Evolutionary conservation across 2,888 invertebrate genomes (phyloP).

Genomic region (Chironomus tentans): DNA sequence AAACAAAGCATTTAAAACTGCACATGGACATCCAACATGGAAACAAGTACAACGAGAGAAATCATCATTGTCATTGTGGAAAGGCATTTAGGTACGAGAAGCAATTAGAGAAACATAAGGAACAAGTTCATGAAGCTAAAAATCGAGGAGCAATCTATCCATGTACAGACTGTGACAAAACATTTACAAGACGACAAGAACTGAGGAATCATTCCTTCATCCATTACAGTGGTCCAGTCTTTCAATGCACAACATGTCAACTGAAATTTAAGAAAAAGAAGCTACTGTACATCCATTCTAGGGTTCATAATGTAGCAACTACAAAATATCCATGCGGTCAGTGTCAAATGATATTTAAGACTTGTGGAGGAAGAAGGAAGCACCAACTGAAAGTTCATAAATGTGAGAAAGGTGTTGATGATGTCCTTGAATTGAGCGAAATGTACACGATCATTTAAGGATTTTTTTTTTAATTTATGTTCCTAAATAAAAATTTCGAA

Average conservation of each 20-base stretch:
- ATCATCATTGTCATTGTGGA: slow-evolving; percentile 9
- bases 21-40: slow-evolving; percentile 20
- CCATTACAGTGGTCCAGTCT: neutral
- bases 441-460: neutral
- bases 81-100: slow-evolving; percentile 18
- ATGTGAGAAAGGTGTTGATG: neutral
- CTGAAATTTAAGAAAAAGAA: slow-evolving; percentile 19
- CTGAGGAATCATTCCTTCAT: slow-evolving; percentile 7
- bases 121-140: slow-evolving; percentile 11
- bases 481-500: neutral
- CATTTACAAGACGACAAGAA: neutral
- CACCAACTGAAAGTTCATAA: neutral
- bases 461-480: too few species aligned
- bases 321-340: neutral
- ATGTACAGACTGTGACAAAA: neutral
- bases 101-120: slow-evolving; percentile 2
- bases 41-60: neutral
- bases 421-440: neutral
- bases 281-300: neutral
- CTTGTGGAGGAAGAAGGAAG: slow-evolving; percentile 5
- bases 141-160: slow-evolving; percentile 7
- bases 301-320: neutral
- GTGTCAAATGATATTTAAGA: neutral
- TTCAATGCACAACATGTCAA: slow-evolving; percentile 4
- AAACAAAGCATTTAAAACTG: slow-evolving; percentile 7